Evolutionary conservation across 2,888 invertebrate genomes (phyloP).

Genomic region (Chalcosyrphus nemorum): DNA sequence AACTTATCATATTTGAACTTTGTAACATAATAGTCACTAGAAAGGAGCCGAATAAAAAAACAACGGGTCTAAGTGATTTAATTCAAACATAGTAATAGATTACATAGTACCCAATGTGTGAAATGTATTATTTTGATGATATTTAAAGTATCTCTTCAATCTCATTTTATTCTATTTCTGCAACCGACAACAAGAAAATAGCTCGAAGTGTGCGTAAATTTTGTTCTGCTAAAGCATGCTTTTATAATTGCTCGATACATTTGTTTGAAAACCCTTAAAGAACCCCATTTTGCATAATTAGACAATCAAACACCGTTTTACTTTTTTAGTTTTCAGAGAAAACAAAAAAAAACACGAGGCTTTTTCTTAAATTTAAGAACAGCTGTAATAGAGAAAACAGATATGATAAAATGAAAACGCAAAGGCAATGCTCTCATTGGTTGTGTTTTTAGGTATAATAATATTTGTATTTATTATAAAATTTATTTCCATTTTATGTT

Average conservation of each 20-base stretch:
- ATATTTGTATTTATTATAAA: constrained; percentile 71
- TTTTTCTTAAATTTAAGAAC: constrained; percentile 56
- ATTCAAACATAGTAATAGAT: no score
- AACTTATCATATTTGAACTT: no score
- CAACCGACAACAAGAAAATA: no score
- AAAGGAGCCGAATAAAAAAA: no score
- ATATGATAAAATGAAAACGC: constrained; percentile 67
- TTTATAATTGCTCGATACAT: not conserved
- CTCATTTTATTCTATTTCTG: not conserved
- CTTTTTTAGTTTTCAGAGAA: constrained; percentile 23
- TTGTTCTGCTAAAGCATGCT: not conserved
- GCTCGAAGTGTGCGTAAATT: no score
- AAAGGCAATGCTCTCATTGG: constrained; percentile 81
- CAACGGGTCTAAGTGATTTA: no score
- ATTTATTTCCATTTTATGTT: constrained; percentile 13
- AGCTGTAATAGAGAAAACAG: constrained; percentile 65
- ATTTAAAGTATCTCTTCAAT: not conserved
- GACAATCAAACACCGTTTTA: constrained; percentile 59
- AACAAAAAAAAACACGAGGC: constrained; percentile 61
- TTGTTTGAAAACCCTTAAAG: not conserved
- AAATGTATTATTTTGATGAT: no score
- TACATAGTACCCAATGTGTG: no score
- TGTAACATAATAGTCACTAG: no score
- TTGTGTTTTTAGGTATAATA: constrained; percentile 82
- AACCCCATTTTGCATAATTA: constrained; percentile 31